Percentiles rank a stretch among this genome's conserved stretches.
These are phyloP conservation scores for Poecile atricapillus DNA, from an alignment of 2,113 vertebrate genomes.

Conservation along the genomic window DNA sequence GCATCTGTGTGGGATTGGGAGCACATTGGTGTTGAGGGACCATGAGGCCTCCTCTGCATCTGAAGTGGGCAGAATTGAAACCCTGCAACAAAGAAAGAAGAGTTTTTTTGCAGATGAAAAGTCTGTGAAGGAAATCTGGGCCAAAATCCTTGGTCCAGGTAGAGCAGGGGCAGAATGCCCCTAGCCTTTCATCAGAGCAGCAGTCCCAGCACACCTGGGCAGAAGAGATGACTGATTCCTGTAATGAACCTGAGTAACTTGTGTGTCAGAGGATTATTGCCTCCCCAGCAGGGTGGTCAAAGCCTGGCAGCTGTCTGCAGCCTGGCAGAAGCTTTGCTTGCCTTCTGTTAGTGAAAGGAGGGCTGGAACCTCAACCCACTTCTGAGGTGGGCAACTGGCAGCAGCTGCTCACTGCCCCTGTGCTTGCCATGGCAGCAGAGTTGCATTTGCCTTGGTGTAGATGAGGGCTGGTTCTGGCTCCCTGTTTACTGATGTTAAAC, in stretches of 20 bases:
- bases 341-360: not conserved
- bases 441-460: not conserved
- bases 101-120: not conserved
- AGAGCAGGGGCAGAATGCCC: not conserved
- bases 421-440: fast-evolving
- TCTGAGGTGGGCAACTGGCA: not conserved
- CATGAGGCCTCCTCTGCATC: fast-evolving
- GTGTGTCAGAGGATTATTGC: not conserved
- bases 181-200: not conserved
- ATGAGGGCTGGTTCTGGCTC: not conserved
- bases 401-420: not conserved
- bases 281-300: not conserved
- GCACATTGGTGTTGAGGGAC: fast-evolving
- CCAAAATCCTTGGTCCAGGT: not conserved
- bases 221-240: not conserved
- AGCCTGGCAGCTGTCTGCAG: not conserved
- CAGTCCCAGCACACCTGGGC: not conserved
- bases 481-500: not conserved
- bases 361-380: not conserved
- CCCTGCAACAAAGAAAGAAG: not conserved
- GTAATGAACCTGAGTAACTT: not conserved
- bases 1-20: not conserved
- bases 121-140: not conserved
- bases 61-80: not conserved
- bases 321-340: not conserved